These are phyloP conservation scores for Bovichtus diacanthus DNA, from an alignment of 2,797 vertebrate species.

Conservation along the genomic window DNA sequence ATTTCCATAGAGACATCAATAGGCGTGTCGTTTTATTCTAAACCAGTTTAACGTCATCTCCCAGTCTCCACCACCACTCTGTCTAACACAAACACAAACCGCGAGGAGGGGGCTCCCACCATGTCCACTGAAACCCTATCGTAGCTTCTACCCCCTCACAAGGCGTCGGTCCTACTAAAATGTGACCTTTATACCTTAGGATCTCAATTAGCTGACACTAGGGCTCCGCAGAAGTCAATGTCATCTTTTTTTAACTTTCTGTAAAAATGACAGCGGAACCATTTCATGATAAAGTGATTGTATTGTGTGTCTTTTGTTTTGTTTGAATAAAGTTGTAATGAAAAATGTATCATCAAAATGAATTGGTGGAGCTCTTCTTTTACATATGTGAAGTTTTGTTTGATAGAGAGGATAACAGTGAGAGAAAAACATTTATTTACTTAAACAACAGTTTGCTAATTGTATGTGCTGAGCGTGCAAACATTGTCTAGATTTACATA, in stretches of 20 bases:
- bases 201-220: neutral
- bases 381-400: neutral
- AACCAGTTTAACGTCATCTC: slow-evolving; percentile 12
- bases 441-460: neutral
- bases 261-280: rapidly evolving
- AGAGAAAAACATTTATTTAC: neutral
- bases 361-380: neutral
- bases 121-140: neutral
- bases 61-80: neutral
- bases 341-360: neutral
- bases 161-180: neutral
- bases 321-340: neutral
- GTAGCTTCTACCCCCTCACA: neutral
- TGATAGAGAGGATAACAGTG: neutral
- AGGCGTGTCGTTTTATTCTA: slow-evolving; percentile 4
- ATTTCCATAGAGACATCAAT: slow-evolving; percentile 15
- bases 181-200: neutral
- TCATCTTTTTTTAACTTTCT: neutral
- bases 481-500: too few species aligned
- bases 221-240: neutral
- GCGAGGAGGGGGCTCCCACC: neutral
- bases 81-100: neutral
- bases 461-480: neutral
- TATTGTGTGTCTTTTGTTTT: neutral
- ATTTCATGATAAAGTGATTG: neutral